Percentiles rank a stretch among this genome's conserved stretches.
Evolutionary conservation across 2,797 vertebrate genomes (phyloP).

Genomic region (Adrianichthys oophorus): DNA sequence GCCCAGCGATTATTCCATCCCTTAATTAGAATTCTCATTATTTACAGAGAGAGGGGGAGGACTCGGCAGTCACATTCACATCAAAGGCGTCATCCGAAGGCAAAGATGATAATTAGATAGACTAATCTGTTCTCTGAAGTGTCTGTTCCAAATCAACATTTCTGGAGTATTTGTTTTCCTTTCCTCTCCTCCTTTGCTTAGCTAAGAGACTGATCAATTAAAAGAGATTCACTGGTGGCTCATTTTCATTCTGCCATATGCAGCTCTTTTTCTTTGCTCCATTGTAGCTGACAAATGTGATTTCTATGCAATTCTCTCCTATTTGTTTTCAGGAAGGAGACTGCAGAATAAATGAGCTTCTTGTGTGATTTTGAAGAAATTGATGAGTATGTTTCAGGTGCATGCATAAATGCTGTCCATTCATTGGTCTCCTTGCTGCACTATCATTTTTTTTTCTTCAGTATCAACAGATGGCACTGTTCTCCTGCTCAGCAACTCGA

Average conservation of each 20-base stretch:
- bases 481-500: slow-evolving; percentile 58
- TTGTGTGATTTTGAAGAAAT: slow-evolving; percentile 30
- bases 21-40: slow-evolving; percentile 86
- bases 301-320: slow-evolving; percentile 45
- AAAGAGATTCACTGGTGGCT: slow-evolving; percentile 69
- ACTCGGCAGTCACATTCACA: slow-evolving; percentile 77
- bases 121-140: slow-evolving; percentile 78
- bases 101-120: slow-evolving; percentile 81
- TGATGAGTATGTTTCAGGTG: slow-evolving; percentile 35
- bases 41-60: slow-evolving; percentile 73
- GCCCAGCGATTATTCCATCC: slow-evolving; percentile 77
- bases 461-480: slow-evolving; percentile 79
- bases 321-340: slow-evolving; percentile 42
- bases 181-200: slow-evolving; percentile 62
- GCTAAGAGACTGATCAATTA: slow-evolving; percentile 77
- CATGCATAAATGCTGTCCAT: slow-evolving; percentile 25
- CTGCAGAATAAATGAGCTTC: slow-evolving; percentile 46
- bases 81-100: slow-evolving; percentile 79
- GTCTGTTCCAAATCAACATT: slow-evolving; percentile 77
- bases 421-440: slow-evolving; percentile 20
- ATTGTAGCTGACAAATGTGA: slow-evolving; percentile 54
- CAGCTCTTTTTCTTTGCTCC: slow-evolving; percentile 41
- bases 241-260: slow-evolving; percentile 66
- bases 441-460: slow-evolving; percentile 9
- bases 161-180: slow-evolving; percentile 77